A percentile compares a stretch with the other conserved stretches of the same genome.
phyloP scores from a whole-genome alignment of 2,113 vertebrate species.

The Apteryx mantelli region DNA sequence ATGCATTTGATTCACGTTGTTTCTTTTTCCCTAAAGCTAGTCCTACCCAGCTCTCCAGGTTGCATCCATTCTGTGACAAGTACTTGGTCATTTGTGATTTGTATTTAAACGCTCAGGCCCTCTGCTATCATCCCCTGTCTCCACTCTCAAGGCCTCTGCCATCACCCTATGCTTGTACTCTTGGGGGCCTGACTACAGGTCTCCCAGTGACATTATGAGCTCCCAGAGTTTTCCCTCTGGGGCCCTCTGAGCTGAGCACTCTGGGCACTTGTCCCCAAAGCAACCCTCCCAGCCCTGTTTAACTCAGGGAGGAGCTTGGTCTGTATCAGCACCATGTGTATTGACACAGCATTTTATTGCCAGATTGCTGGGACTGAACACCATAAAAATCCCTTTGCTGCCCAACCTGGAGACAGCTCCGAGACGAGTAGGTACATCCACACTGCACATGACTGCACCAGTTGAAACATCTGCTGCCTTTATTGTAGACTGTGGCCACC shows the following conservation, averaged over 20 bases:
- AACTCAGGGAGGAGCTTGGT: not conserved
- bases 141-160: not conserved
- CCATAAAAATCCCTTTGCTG: not conserved
- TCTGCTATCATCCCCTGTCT: not conserved
- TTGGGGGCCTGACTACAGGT: not conserved
- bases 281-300: not conserved
- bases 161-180: not conserved
- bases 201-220: not conserved
- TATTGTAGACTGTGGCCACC: not conserved
- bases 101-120: not conserved
- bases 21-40: not conserved
- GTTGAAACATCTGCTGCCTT: not conserved
- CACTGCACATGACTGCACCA: fast-evolving
- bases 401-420: not conserved
- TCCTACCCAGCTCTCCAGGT: not conserved
- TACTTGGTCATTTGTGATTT: not conserved
- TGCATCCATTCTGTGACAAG: not conserved
- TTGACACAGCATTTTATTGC: not conserved
- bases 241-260: not conserved
- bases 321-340: not conserved
- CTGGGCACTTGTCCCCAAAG: not conserved
- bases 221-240: not conserved
- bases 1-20: not conserved
- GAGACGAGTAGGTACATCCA: not conserved
- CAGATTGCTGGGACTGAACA: not conserved